Evolutionary conservation across 2,888 invertebrate species (phyloP).

Genomic region (Rotaria macrura): DNA sequence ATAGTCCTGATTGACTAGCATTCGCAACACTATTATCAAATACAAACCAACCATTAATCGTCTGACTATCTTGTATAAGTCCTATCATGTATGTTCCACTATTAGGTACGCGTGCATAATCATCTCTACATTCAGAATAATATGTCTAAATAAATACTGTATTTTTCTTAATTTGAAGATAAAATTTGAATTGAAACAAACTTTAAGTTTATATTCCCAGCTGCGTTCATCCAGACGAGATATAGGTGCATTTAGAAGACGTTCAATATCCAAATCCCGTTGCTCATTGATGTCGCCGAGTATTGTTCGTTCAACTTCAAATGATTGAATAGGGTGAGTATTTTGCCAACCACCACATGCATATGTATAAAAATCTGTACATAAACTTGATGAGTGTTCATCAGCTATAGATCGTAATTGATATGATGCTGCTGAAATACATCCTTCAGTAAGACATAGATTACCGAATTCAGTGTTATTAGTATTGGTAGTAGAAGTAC

Average conservation of each 20-base stretch:
- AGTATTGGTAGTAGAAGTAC: not conserved
- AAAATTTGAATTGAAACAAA: not conserved
- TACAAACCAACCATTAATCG: not conserved
- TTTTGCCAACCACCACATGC: constrained; percentile 55
- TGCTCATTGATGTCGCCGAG: constrained; percentile 45
- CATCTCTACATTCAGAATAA: not conserved
- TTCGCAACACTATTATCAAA: not conserved
- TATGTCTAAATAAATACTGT: constrained; percentile 14
- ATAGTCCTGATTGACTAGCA: not conserved
- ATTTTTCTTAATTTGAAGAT: not conserved
- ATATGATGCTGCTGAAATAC: constrained; percentile 23
- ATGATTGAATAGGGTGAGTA: constrained; percentile 50
- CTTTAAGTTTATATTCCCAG: constrained; percentile 35
- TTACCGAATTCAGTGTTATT: not conserved
- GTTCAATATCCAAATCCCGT: constrained; percentile 34
- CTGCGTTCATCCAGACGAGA: not conserved
- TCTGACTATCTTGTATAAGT: not conserved
- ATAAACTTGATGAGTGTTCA: constrained; percentile 46
- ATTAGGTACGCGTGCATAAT: not conserved
- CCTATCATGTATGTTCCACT: not conserved
- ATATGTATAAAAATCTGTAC: constrained; percentile 54
- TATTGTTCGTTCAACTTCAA: constrained; percentile 51
- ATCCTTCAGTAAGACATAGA: not conserved
- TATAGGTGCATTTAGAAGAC: constrained; percentile 34
- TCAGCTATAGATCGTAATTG: constrained; percentile 39